Conservation (phyloP, 2,113 vertebrate genomes). For the Phocoena phocoena region DNA sequence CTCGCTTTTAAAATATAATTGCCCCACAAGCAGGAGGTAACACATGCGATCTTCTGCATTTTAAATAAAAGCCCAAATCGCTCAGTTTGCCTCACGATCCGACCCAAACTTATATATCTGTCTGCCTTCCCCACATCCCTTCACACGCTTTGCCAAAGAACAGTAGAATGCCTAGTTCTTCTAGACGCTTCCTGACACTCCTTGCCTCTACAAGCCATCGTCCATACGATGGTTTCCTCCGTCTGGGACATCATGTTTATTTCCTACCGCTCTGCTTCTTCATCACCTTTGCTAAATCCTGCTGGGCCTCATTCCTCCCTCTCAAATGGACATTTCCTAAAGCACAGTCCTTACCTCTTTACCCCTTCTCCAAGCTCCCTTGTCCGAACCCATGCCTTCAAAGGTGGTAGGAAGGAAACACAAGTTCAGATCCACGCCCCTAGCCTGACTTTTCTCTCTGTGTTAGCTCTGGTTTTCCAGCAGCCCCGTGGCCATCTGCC, state of each 20-base stretch:
- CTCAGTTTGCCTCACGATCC: neutral
- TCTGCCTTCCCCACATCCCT: neutral
- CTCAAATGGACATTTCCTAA: neutral
- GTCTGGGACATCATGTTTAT: fast-evolving
- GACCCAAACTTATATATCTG: neutral
- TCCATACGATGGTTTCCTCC: neutral
- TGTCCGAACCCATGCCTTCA: neutral
- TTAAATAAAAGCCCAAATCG: neutral
- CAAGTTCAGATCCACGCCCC: neutral
- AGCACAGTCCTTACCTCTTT: neutral
- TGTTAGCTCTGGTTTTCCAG: neutral
- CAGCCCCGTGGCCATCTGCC: neutral
- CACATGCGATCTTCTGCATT: neutral
- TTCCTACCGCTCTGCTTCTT: neutral
- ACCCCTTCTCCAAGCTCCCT: neutral
- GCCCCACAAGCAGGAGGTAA: neutral
- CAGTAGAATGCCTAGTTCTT: neutral
- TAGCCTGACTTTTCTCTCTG: neutral
- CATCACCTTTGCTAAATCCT: neutral
- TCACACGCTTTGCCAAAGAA: neutral
- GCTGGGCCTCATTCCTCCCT: neutral
- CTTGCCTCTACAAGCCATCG: neutral
- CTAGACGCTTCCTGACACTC: neutral
- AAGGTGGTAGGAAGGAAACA: neutral
- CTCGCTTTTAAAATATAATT: neutral